Percentiles rank a stretch among this genome's conserved stretches.
These are phyloP conservation scores for Perognathus longimembris DNA, from an alignment of 2,113 vertebrate species.

Conservation along the genomic window DNA sequence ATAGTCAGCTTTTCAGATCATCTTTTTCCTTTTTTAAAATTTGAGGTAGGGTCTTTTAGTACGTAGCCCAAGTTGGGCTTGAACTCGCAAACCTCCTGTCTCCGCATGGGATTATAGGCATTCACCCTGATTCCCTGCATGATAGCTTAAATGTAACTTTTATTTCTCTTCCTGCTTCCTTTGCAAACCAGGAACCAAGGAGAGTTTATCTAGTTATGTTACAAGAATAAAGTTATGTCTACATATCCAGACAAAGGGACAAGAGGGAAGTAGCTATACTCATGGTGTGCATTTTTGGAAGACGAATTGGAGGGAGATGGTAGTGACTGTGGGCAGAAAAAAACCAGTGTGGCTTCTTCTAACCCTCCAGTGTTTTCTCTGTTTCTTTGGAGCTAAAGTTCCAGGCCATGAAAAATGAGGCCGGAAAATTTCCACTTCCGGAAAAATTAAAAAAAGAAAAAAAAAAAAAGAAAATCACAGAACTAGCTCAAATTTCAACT, in stretches of 20 bases:
- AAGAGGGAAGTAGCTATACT: background rate
- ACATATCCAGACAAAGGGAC: background rate
- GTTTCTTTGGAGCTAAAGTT: constrained; percentile 2
- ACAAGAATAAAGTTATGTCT: background rate
- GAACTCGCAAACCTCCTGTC: too few relatives aligned
- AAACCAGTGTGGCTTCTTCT: background rate
- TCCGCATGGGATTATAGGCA: too few relatives aligned
- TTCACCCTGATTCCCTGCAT: too few relatives aligned
- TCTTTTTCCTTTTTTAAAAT: background rate
- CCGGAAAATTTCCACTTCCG: constrained; percentile 60
- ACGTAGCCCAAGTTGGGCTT: too few relatives aligned
- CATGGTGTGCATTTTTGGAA: too few relatives aligned
- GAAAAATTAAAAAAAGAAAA: constrained; percentile 54
- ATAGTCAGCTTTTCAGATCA: background rate
- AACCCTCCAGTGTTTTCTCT: background rate
- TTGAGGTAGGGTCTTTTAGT: too few relatives aligned
- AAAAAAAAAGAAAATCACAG: constrained; percentile 27
- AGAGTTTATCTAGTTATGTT: background rate
- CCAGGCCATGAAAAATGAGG: constrained; percentile 21
- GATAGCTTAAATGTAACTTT: background rate
- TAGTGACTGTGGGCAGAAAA: too few relatives aligned
- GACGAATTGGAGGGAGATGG: rapidly evolving
- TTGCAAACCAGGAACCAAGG: background rate
- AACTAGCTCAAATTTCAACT: constrained; percentile 38
- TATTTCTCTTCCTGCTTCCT: background rate